Evolutionary conservation across 1,140 invertebrate genomes (phyloP).

Genomic region (Whitmania pigra): DNA sequence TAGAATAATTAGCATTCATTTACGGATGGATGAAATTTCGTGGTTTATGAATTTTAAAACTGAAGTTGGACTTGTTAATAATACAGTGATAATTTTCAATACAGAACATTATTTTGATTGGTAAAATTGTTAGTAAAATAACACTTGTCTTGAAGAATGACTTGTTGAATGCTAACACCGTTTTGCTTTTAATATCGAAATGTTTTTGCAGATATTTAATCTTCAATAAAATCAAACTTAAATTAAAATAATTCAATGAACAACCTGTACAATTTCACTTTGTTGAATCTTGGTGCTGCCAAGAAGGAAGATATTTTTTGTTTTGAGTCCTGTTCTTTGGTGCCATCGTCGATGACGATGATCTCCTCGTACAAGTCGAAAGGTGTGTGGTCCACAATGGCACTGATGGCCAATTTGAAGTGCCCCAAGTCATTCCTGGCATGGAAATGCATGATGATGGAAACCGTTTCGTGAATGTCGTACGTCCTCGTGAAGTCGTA

Average conservation of each 20-base stretch:
- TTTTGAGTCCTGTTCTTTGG: neutral
- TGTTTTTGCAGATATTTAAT: too few species aligned
- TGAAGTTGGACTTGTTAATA: neutral
- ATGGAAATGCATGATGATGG: conserved; percentile 21
- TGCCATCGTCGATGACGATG: conserved; percentile 25
- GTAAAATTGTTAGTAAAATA: too few species aligned
- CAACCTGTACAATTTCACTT: conserved; percentile 17
- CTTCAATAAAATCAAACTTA: too few species aligned
- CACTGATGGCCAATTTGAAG: conserved; percentile 21
- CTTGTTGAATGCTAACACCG: too few species aligned
- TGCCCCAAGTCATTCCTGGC: conserved; percentile 19
- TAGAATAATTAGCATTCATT: neutral
- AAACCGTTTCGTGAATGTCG: conserved; percentile 7
- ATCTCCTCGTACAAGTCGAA: conserved; percentile 22
- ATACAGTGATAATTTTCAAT: too few species aligned
- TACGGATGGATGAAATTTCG: neutral
- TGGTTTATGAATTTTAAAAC: neutral
- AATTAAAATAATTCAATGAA: neutral
- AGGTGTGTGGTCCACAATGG: conserved; percentile 22
- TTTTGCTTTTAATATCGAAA: too few species aligned
- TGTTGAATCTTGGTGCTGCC: conserved; percentile 14
- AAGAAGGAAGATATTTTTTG: conserved; percentile 15
- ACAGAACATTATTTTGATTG: too few species aligned
- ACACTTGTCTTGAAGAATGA: too few species aligned
- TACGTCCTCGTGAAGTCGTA: conserved; percentile 14